A percentile compares a stretch with the other conserved stretches of the same genome.
phyloP scores from a whole-genome alignment of 1,140 invertebrate species.

The Diabrotica undecimpunctata region DNA sequence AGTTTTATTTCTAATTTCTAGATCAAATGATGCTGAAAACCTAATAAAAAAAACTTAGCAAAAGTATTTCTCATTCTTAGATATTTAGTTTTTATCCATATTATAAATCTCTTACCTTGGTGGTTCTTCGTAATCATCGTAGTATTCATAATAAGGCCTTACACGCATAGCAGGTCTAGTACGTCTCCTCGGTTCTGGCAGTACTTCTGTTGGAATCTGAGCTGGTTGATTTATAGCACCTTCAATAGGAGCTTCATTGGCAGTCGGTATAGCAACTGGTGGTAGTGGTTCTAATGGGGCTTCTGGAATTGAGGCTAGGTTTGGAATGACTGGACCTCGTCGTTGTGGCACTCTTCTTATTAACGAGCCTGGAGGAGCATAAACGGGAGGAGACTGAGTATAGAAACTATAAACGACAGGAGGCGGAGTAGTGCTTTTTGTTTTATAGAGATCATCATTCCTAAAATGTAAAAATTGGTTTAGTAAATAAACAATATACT shows the following conservation, averaged over 20 bases:
- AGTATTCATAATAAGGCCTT: slow-evolving; percentile 56
- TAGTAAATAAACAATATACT: not conserved
- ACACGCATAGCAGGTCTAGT: slow-evolving; percentile 48
- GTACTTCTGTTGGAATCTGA: not conserved
- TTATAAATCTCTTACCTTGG: slow-evolving; percentile 33
- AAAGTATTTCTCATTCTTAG: too few relatives aligned
- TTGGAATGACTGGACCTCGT: not conserved
- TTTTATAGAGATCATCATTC: slow-evolving; percentile 82
- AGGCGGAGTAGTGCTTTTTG: slow-evolving; percentile 59
- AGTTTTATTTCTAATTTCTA: too few relatives aligned
- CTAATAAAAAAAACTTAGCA: too few relatives aligned
- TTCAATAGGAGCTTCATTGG: not conserved
- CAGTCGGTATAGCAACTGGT: not conserved
- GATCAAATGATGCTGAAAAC: too few relatives aligned
- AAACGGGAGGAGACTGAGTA: slow-evolving; percentile 43
- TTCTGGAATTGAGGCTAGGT: not conserved
- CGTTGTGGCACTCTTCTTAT: slow-evolving; percentile 7
- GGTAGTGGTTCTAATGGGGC: slow-evolving; percentile 27
- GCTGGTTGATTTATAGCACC: not conserved
- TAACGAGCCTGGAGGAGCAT: slow-evolving; percentile 31
- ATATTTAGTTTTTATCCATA: too few relatives aligned
- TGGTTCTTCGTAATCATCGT: slow-evolving; percentile 59
- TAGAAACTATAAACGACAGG: slow-evolving; percentile 26
- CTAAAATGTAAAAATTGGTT: slow-evolving; percentile 45
- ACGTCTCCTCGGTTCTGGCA: slow-evolving; percentile 39